Percentiles rank a stretch among this genome's conserved stretches.
Evolutionary conservation across 1,140 invertebrate species (phyloP).

Genomic region (Drosophila pseudoananassae): DNA sequence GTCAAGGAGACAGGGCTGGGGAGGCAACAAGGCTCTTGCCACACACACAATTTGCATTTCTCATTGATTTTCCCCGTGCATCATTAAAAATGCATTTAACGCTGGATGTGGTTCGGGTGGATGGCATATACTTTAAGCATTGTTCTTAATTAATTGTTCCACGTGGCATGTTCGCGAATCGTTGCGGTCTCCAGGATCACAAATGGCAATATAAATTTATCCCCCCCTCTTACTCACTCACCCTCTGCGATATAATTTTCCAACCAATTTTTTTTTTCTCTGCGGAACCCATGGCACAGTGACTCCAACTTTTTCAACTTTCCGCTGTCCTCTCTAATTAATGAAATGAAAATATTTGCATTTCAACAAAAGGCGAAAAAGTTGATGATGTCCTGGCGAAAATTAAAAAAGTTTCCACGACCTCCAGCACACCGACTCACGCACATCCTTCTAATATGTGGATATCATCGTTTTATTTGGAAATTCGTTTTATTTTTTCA

Average conservation of each 20-base stretch:
- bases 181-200: conserved; percentile 45
- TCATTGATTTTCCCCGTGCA: conserved; percentile 65
- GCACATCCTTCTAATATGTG: conserved; percentile 12
- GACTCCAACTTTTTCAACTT: conserved; percentile 12
- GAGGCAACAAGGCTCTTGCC: neutral
- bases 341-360: conserved; percentile 74
- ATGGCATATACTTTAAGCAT: conserved; percentile 42
- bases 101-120: conserved; percentile 1
- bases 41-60: conserved; percentile 43
- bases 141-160: conserved; percentile 73
- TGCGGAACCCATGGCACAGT: neutral
- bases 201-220: conserved; percentile 17
- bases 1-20: conserved; percentile 5
- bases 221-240: neutral
- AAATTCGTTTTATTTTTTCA: conserved; percentile 54
- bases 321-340: conserved; percentile 53
- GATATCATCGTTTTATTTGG: no score
- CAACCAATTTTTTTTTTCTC: neutral
- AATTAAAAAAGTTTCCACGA: conserved; percentile 70
- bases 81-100: conserved; percentile 80
- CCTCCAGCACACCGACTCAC: neutral
- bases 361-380: conserved; percentile 36
- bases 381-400: conserved; percentile 39
- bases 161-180: conserved; percentile 33
- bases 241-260: neutral